phyloP scores from a whole-genome alignment of 2,888 invertebrate genomes.

The Sepiola atlantica region DNA sequence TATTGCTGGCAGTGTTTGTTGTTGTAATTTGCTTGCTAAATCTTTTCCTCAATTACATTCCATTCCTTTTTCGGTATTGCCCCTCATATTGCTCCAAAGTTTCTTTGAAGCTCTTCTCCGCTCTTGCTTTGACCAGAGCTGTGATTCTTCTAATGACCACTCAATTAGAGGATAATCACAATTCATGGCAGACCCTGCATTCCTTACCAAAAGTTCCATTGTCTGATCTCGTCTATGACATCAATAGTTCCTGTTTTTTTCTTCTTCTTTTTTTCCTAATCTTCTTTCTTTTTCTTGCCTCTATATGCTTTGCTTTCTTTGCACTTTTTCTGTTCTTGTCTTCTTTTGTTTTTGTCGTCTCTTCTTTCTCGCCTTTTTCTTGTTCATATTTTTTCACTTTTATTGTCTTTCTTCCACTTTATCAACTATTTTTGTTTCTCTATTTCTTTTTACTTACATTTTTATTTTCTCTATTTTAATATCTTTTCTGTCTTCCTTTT shows the following conservation, averaged over 20 bases:
- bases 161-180: slow-evolving; percentile 32
- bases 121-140: slow-evolving; percentile 32
- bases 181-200: not conserved
- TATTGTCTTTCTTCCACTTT: not conserved
- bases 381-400: too few species aligned
- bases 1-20: not conserved
- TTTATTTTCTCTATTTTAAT: not conserved
- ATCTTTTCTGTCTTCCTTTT: not conserved
- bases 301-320: not conserved
- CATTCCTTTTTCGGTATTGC: not conserved
- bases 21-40: slow-evolving; percentile 1
- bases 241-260: not conserved
- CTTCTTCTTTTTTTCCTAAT: not conserved
- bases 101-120: not conserved
- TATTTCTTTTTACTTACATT: not conserved
- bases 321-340: not conserved
- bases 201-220: slow-evolving; percentile 20
- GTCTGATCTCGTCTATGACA: not conserved
- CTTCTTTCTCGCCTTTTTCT: not conserved
- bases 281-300: not conserved
- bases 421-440: not conserved
- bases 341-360: not conserved
- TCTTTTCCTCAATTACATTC: slow-evolving; percentile 32
- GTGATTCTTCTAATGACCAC: slow-evolving; percentile 10
- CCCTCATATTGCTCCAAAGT: not conserved